Evolutionary conservation across 1,140 invertebrate genomes (phyloP).

Genomic region (Araneus ventricosus): DNA sequence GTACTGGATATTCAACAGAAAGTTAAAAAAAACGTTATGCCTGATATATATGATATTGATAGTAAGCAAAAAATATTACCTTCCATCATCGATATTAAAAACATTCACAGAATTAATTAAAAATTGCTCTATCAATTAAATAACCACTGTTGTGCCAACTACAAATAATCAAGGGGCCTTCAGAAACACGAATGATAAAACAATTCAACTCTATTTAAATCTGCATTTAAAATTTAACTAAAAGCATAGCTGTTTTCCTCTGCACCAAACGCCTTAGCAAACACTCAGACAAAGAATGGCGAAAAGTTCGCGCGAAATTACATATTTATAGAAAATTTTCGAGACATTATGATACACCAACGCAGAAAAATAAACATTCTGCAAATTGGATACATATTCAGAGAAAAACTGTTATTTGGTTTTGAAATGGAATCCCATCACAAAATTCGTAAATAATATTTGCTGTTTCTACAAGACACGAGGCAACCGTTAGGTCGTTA

Average conservation of each 20-base stretch:
- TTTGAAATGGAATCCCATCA: neutral
- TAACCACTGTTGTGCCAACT: too few relatives aligned
- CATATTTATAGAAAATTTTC: constrained; percentile 1
- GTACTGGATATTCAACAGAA: too few relatives aligned
- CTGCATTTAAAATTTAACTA: too few relatives aligned
- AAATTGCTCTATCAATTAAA: neutral
- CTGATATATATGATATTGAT: neutral
- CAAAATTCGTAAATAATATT: neutral
- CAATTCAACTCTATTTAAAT: too few relatives aligned
- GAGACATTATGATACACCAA: neutral
- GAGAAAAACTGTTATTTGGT: neutral
- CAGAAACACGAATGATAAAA: too few relatives aligned
- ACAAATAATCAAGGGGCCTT: too few relatives aligned
- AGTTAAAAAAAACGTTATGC: too few relatives aligned
- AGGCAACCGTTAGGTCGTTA: neutral
- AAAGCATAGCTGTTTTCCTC: too few relatives aligned
- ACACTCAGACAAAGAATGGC: neutral
- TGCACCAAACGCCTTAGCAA: too few relatives aligned
- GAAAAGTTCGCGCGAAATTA: neutral
- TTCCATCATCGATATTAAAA: neutral
- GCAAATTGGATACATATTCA: constrained; percentile 11
- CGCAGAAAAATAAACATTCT: neutral
- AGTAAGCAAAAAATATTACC: neutral
- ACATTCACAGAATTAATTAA: neutral
- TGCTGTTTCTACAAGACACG: neutral